Evolutionary conservation across 64 coral and sea anemone species (phyloP).

Genomic region (Catalaphyllia jardinei): DNA sequence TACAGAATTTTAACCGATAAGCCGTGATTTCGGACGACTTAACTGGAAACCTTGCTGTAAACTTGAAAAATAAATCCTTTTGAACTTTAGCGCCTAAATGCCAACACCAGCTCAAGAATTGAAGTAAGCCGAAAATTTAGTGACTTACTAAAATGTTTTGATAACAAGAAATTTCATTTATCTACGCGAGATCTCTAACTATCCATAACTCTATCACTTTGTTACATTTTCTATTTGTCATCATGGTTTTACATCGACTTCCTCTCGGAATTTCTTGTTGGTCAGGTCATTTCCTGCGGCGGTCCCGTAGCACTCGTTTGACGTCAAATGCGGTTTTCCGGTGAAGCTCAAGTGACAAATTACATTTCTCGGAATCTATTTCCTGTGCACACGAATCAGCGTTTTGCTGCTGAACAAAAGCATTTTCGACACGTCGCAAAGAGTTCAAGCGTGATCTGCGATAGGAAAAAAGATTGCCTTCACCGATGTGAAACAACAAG

Average conservation of each 20-base stretch:
- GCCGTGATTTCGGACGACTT: too few relatives aligned
- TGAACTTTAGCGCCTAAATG: too few relatives aligned
- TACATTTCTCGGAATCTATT: background rate
- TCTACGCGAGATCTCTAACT: too few relatives aligned
- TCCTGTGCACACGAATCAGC: background rate
- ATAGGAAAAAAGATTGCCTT: background rate
- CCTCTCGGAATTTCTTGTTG: constrained; percentile 13
- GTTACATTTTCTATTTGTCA: background rate
- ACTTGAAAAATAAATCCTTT: too few relatives aligned
- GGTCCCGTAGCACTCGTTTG: background rate
- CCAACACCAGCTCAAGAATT: too few relatives aligned
- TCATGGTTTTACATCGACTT: background rate
- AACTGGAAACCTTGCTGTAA: too few relatives aligned
- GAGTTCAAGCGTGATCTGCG: background rate
- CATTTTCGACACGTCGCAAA: background rate
- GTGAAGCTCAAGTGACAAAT: constrained; percentile 15
- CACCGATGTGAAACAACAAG: background rate
- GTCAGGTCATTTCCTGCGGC: constrained; percentile 32
- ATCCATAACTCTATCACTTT: background rate
- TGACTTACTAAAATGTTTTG: too few relatives aligned
- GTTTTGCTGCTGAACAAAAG: background rate
- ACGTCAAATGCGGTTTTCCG: constrained; percentile 55
- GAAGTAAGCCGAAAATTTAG: too few relatives aligned
- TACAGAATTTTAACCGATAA: background rate
- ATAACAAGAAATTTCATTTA: too few relatives aligned